phyloP scores from a whole-genome alignment of 2,797 vertebrate genomes.

The Melanogrammus aeglefinus region DNA sequence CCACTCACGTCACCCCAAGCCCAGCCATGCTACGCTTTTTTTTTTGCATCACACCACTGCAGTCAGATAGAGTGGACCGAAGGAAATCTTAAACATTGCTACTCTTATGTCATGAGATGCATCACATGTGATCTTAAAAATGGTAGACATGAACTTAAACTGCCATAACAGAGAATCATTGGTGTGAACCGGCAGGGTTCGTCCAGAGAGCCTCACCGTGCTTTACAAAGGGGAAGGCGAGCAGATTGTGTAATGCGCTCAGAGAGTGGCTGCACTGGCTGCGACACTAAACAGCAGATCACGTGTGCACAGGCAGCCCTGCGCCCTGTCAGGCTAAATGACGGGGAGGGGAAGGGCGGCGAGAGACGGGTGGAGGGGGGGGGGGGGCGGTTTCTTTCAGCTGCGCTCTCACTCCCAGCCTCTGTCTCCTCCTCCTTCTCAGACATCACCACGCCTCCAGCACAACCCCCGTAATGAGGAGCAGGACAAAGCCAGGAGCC shows the following conservation, averaged over 20 bases:
- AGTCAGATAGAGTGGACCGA: too few relatives aligned
- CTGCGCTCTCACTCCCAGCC: conserved; percentile 52
- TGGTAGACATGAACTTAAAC: neutral
- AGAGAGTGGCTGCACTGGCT: conserved; percentile 48
- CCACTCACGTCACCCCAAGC: too few relatives aligned
- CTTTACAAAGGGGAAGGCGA: conserved; percentile 22
- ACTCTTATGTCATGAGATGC: neutral
- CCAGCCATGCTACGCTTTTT: too few relatives aligned
- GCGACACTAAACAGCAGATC: conserved; percentile 64
- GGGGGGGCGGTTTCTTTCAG: conserved; percentile 52
- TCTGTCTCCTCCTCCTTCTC: conserved; percentile 37
- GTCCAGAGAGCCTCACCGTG: neutral
- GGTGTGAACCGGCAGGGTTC: neutral
- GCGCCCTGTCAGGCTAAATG: conserved; percentile 58
- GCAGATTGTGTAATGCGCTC: conserved; percentile 22
- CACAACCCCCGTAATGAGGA: conserved; percentile 57
- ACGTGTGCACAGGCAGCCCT: conserved; percentile 54
- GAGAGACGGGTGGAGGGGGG: conserved; percentile 46
- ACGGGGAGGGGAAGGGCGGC: conserved; percentile 47
- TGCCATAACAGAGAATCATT: neutral
- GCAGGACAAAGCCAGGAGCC: conserved; percentile 67
- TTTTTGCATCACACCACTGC: too few relatives aligned
- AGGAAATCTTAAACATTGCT: too few relatives aligned
- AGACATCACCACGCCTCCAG: conserved; percentile 3
- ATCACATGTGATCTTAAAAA: neutral